These are phyloP conservation scores for Epizoanthus ramosus DNA, from an alignment of 92 coral and sea anemone species.

Conservation along the genomic window DNA sequence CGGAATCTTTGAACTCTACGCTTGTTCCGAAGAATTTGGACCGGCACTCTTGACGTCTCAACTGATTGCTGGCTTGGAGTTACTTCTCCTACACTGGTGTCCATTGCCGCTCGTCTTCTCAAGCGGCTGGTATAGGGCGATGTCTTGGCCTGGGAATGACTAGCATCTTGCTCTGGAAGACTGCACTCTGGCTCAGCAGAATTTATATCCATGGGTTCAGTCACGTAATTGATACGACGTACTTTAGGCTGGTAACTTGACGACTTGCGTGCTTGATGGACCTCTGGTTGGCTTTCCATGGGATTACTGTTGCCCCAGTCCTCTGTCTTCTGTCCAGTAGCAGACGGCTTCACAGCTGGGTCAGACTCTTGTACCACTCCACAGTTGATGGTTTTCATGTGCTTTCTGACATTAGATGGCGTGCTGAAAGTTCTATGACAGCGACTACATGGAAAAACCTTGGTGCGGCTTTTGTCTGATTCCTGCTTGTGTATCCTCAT, in stretches of 20 bases:
- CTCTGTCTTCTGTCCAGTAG: background rate
- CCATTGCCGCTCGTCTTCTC: background rate
- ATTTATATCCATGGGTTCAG: background rate
- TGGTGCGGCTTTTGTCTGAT: background rate
- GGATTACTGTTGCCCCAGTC: background rate
- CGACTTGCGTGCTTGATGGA: background rate
- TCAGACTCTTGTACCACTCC: background rate
- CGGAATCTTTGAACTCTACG: background rate
- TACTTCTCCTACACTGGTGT: background rate
- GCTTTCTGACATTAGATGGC: slow-evolving; percentile 25
- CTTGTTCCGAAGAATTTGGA: background rate
- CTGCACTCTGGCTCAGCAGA: background rate
- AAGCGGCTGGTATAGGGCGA: background rate
- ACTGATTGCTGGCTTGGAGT: no score
- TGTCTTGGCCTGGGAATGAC: background rate
- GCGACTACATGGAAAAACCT: background rate
- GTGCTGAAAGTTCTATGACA: slow-evolving; percentile 14
- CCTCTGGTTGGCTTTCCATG: background rate
- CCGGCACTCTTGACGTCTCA: no score
- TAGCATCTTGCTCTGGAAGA: background rate
- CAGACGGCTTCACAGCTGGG: background rate
- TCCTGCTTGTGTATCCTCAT: slow-evolving; percentile 20
- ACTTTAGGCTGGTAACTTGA: background rate
- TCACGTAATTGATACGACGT: background rate
- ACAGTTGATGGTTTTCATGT: background rate